Evolutionary conservation across 2,888 invertebrate genomes (phyloP), one percentile per base, ranked within the genome.

Genomic region (Alentia gelatinosa): DNA sequence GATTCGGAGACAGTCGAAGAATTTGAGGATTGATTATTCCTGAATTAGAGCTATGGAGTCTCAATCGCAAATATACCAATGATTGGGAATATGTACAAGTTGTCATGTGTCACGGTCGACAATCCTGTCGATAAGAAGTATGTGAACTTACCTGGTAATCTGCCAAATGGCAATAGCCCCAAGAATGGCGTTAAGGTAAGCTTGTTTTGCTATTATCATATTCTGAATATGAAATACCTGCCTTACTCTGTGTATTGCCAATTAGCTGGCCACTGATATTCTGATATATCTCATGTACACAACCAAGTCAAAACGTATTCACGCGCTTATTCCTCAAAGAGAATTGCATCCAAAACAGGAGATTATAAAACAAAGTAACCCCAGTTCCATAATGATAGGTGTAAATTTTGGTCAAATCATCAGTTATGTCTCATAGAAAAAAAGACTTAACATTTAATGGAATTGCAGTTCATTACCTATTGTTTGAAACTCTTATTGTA

Each of bases 141-240:
- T 39, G 79, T 79, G 3, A 35, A 26, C 39, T 19, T 79, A 1
- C 79, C 79, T 1, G 79, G 79, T 3, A 79, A 79, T 39, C 79
- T 79, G 35, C 79, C 79, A 15, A 79, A 79, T 19, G 37, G 79
- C 4, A n/a, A 1, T 39, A 79, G 79, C 37, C 79, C 79, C 35
- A 79, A 79, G 19, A 79, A 79, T 35, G 79, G 79, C 37, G n/a
- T 79, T 39, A 79, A 79, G 79, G 79, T 79, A 79, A 39, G 37
- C 47, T 47, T 47, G 19, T 19, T 47, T 47, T 19, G 7, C 47
- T 12, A 47, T 7, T 12, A 19, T 19, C 47, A 47, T 19, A 47
- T 7, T 47, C 47, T 19, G 19, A 12, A 19, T 47, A 12, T 47
- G 7, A 12, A 47, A 47, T 47, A 47, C 19, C 47, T 47, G 19